Percentiles rank a stretch among this genome's conserved stretches.
Conservation (phyloP, 2,888 invertebrate genomes). For the Allolobophora icterica region DNA sequence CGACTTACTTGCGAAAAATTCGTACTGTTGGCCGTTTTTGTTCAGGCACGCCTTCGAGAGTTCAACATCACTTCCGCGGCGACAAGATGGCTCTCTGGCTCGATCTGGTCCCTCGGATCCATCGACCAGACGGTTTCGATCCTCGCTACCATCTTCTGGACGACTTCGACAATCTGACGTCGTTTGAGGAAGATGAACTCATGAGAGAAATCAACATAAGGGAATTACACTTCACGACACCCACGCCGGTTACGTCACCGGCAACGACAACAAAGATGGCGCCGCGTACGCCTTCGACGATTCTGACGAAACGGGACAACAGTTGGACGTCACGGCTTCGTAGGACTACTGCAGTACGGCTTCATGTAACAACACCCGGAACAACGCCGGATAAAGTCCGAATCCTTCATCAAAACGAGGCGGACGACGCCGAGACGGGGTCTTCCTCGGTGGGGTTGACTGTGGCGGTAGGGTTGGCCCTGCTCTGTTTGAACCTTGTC, state of each 20-base stretch:
- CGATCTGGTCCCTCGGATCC: slow-evolving; percentile 86
- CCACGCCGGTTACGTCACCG: not conserved
- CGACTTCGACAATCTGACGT: slow-evolving; percentile 76
- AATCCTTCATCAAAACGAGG: not conserved
- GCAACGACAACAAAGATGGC: not conserved
- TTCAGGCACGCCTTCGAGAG: slow-evolving; percentile 23
- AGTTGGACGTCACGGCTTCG: not conserved
- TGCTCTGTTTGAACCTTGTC: slow-evolving; percentile 87
- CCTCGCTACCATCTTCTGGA: slow-evolving; percentile 84
- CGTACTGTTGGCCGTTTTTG: too few species aligned
- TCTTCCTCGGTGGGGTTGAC: slow-evolving; percentile 57
- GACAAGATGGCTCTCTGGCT: slow-evolving; percentile 95
- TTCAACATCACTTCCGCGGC: slow-evolving; percentile 82
- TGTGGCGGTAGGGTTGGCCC: slow-evolving; percentile 90
- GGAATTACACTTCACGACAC: not conserved
- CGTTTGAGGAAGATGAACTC: slow-evolving; percentile 36
- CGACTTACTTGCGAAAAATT: too few species aligned
- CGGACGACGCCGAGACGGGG: not conserved
- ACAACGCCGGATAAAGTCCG: not conserved
- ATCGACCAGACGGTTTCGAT: slow-evolving; percentile 82
- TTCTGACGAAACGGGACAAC: slow-evolving; percentile 12
- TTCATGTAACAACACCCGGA: not conserved
- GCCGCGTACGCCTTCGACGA: not conserved
- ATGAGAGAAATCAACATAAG: not conserved
- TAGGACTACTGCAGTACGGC: not conserved